Percentiles rank a stretch among this genome's conserved stretches.
Conservation (phyloP, 2,888 invertebrate species). For the Axea sp. region DNA sequence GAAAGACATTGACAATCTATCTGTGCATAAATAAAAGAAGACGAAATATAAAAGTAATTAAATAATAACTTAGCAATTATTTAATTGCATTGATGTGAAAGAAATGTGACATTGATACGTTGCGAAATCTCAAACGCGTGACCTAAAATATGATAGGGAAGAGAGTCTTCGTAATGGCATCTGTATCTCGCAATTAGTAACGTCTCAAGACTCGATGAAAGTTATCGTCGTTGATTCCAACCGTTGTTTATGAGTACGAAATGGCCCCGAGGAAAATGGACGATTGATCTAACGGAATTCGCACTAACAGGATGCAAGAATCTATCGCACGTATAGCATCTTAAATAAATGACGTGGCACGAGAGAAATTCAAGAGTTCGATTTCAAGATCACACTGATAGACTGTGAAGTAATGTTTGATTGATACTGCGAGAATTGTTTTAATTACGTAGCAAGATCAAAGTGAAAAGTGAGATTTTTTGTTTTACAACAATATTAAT, state of each 20-base stretch:
- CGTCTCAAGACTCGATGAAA: neutral
- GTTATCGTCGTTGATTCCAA: neutral
- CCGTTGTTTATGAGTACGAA: slow-evolving; percentile 36
- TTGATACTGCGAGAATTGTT: no score
- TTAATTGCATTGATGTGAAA: slow-evolving; percentile 21
- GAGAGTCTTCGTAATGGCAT: slow-evolving; percentile 23
- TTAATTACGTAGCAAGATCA: slow-evolving; percentile 15
- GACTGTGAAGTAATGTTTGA: neutral
- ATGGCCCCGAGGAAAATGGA: slow-evolving; percentile 43
- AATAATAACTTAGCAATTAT: slow-evolving; percentile 23
- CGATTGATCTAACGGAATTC: slow-evolving; percentile 57
- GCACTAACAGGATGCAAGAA: slow-evolving; percentile 48
- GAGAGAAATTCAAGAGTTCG: slow-evolving; percentile 29
- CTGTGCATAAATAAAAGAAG: no score
- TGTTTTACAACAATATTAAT: no score
- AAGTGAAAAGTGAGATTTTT: no score
- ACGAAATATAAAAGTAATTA: neutral
- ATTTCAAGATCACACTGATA: slow-evolving; percentile 20
- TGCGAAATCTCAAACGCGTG: slow-evolving; percentile 23
- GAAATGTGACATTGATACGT: slow-evolving; percentile 18
- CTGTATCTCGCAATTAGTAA: slow-evolving; percentile 58
- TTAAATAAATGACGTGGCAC: slow-evolving; percentile 31
- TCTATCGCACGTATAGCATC: slow-evolving; percentile 46
- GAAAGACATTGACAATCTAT: no score
- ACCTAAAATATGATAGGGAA: slow-evolving; percentile 33